These are phyloP conservation scores for Scrobipalpa costella DNA, from an alignment of 2,888 invertebrate genomes.

Conservation along the genomic window DNA sequence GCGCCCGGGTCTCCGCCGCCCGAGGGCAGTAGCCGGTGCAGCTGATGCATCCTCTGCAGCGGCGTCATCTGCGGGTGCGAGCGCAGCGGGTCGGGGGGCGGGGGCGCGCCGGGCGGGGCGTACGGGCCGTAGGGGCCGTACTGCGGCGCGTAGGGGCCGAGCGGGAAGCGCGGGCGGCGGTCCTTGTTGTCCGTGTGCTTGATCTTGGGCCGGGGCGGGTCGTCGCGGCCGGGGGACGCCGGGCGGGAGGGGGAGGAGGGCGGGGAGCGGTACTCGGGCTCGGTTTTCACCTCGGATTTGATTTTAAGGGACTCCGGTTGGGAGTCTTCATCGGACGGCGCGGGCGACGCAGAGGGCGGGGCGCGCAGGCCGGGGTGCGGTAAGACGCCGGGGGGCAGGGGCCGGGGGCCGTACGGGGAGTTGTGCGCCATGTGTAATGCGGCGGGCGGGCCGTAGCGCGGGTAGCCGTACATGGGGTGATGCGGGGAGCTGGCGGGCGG, in stretches of 20 bases:
- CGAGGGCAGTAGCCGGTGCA: conserved; percentile 34
- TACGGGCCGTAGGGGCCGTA: conserved; percentile 73
- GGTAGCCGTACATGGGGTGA: conserved; percentile 21
- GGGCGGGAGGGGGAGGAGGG: conserved; percentile 50
- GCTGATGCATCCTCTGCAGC: conserved; percentile 39
- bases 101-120: conserved; percentile 70
- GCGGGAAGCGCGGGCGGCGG: conserved; percentile 64
- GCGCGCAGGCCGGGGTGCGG: conserved; percentile 27
- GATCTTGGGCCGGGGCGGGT: conserved; percentile 66
- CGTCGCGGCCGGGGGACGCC: conserved; percentile 53
- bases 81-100: conserved; percentile 25
- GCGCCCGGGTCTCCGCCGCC: not conserved
- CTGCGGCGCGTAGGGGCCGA: conserved; percentile 76
- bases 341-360: conserved; percentile 22
- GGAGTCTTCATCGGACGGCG: conserved; percentile 33
- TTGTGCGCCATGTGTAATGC: conserved; percentile 42
- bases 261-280: conserved; percentile 70
- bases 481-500: conserved; percentile 17
- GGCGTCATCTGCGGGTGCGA: conserved; percentile 32
- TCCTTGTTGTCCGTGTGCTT: conserved; percentile 75
- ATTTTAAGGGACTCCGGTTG: conserved; percentile 58
- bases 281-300: conserved; percentile 74
- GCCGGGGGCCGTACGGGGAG: conserved; percentile 31
- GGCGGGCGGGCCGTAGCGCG: conserved; percentile 33
- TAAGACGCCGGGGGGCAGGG: conserved; percentile 29